Base-by-base conservation (phyloP, 2,888 invertebrate species). In the Drosophila vallismaia region DNA sequence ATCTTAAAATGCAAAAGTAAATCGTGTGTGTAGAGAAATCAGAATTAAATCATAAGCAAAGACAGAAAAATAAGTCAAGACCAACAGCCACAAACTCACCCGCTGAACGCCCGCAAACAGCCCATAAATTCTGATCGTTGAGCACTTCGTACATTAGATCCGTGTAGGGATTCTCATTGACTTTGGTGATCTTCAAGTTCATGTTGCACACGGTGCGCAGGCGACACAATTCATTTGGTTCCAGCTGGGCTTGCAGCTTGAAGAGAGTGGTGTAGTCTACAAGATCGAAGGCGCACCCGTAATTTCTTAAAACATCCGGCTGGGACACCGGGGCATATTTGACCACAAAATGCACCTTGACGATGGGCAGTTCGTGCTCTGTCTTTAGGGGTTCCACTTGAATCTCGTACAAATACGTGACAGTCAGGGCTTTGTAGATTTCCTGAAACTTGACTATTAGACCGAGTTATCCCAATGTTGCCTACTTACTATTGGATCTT, bases 41-140 rank as follows among this genome's bases (percentile, higher is more conserved):
- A 68, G 71, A 79, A 79, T 69, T 64, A 71, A 85, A 85, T 67
- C 51, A 79, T 58, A 76, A 74, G 28, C 59, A 49, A 40, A 33
- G 31, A 28, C 42, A 36, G 31, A 31, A 24, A 33, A 51, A 6
- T 9, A 53, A 24, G 1, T 42, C 9, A 26, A 4, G 3, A 29
- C 0, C 10, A 8, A 10, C 26, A 46, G 4, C 19, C 1, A 12
- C 5, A 40, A 24, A 79, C 86, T 87, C 89, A 93, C 97, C 98
- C 79, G 97, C 97, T 29, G 97, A 97, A 58, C 97, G 93, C 2
- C 98, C 98, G 86, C 97, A 95, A 28, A 98, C 96, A 0, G 97
- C 97, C 98, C 98, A 98, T 93, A 97, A 95, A 36, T 95, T 95
- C 90, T 97, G 97, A 91, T 98, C 98, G 10, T 97, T 96, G 52